Evolutionary conservation across 2,888 invertebrate species (phyloP).

Genomic region (Mystacides longicornis): DNA sequence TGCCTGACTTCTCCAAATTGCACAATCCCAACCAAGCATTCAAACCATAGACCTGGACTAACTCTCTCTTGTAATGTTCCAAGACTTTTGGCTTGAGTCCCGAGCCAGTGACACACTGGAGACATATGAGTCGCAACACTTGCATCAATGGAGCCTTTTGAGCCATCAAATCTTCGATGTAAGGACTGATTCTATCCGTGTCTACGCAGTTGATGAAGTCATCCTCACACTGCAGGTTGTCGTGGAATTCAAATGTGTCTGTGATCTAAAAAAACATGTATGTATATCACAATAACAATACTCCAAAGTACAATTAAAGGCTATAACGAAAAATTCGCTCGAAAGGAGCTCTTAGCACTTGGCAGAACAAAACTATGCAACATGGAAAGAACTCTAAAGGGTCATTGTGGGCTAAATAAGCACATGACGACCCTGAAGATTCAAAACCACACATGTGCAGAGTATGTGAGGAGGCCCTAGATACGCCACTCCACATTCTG

Average conservation of each 20-base stretch:
- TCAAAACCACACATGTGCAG: too few species aligned
- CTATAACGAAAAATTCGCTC: too few species aligned
- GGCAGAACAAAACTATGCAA: too few species aligned
- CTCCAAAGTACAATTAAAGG: too few species aligned
- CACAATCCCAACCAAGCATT: constrained; percentile 73
- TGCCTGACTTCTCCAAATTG: constrained; percentile 80
- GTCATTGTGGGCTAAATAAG: too few species aligned
- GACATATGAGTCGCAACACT: constrained; percentile 81
- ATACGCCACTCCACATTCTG: too few species aligned
- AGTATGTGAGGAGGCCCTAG: too few species aligned
- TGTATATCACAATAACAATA: too few species aligned
- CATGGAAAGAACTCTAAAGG: too few species aligned
- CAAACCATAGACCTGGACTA: constrained; percentile 76
- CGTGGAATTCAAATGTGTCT: constrained; percentile 68
- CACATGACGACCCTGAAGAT: too few species aligned
- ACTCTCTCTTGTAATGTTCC: constrained; percentile 54
- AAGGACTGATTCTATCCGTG: constrained; percentile 79
- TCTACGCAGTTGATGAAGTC: constrained; percentile 89
- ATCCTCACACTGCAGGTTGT: constrained; percentile 77
- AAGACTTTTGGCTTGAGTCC: constrained; percentile 87
- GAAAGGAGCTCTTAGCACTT: too few species aligned
- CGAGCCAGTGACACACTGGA: constrained; percentile 87
- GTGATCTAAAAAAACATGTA: constrained; percentile 39
- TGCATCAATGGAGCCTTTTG: constrained; percentile 73
- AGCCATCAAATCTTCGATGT: constrained; percentile 89